Conservation (phyloP, 2,888 invertebrate species). For the Troides oblongomaculatus region DNA sequence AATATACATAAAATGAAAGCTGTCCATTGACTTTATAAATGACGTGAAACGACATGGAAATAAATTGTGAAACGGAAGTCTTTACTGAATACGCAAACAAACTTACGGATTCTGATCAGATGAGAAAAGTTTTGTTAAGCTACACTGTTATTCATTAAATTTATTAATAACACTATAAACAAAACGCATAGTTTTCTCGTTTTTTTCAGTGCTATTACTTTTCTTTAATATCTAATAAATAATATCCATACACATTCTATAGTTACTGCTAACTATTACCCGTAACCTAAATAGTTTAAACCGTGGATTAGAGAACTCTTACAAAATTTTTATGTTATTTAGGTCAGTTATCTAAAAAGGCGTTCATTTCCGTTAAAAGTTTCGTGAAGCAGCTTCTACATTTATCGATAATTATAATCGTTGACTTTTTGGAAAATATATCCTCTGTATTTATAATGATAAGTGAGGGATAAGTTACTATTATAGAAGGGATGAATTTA, state of each 20-base stretch:
- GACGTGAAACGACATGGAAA: conserved; percentile 23
- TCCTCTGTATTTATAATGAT: neutral
- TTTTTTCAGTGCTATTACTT: too few relatives aligned
- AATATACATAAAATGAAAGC: conserved; percentile 25
- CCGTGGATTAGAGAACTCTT: conserved; percentile 33
- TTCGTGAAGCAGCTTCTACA: conserved; percentile 33
- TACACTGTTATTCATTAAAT: neutral
- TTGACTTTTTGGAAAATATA: conserved; percentile 5
- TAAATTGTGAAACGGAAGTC: conserved; percentile 27
- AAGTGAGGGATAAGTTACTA: too few relatives aligned
- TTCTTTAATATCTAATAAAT: neutral
- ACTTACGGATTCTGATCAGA: conserved; percentile 19
- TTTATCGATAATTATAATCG: conserved; percentile 9
- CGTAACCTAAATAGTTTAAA: conserved; percentile 20
- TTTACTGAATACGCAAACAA: conserved; percentile 26
- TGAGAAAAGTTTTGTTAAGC: conserved; percentile 4
- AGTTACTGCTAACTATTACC: conserved; percentile 17
- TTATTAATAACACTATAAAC: neutral
- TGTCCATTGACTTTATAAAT: conserved; percentile 17
- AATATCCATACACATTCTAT: conserved; percentile 2
- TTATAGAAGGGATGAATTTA: neutral
- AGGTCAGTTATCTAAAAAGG: conserved; percentile 39
- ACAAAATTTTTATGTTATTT: conserved; percentile 35
- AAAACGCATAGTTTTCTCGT: neutral
- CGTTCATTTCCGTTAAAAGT: conserved; percentile 37